Evolutionary conservation across 1,140 invertebrate species (phyloP).

Genomic region (Cotesia glomerata): DNA sequence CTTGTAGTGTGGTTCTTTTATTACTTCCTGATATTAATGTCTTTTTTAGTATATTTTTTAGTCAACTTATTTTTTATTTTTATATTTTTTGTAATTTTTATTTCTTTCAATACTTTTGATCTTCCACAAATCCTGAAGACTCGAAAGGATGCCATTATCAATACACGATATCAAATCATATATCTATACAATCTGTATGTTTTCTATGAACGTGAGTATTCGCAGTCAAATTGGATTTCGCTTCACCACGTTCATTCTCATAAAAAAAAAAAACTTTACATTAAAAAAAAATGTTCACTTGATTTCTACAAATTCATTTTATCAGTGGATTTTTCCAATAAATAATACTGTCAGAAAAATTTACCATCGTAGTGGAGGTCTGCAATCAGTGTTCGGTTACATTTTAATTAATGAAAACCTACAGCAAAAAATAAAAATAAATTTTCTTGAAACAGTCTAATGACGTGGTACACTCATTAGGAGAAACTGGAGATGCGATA

Average conservation of each 20-base stretch:
- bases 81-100: too few species aligned
- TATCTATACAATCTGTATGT: neutral
- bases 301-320: neutral
- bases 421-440: too few species aligned
- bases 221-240: constrained; percentile 6
- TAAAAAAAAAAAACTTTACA: neutral
- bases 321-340: too few species aligned
- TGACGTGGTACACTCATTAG: too few species aligned
- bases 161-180: neutral
- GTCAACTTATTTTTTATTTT: neutral
- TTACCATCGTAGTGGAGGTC: too few species aligned
- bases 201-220: neutral
- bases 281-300: neutral
- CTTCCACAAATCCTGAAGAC: neutral
- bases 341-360: too few species aligned
- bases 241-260: neutral
- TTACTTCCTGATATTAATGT: neutral
- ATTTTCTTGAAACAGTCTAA: too few species aligned
- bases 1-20: neutral
- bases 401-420: too few species aligned
- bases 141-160: neutral
- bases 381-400: too few species aligned
- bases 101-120: too few species aligned
- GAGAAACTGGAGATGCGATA: too few species aligned
- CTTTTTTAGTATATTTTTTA: neutral